Evolutionary conservation across 30 jellyfish, hydroid and myxozoan genomes (phyloP).

Genomic region (Phacellophora camtschatica): DNA sequence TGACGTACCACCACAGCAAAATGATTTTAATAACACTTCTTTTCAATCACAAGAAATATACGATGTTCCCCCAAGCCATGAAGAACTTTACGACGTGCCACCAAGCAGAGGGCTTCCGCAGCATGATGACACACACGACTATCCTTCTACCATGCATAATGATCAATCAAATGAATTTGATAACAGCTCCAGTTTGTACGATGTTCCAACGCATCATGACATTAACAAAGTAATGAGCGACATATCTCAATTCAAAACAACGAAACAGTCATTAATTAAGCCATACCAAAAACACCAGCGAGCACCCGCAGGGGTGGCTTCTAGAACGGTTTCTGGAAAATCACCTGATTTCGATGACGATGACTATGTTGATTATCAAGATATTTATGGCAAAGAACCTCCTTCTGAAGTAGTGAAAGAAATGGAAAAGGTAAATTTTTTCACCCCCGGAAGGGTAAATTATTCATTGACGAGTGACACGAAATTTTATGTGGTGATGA

Average conservation of each 20-base stretch:
- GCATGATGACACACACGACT: background rate
- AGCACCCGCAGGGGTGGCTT: background rate
- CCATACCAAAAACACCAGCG: constrained; percentile 33
- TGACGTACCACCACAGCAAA: background rate
- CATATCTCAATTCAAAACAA: constrained; percentile 23
- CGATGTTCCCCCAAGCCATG: constrained; percentile 19
- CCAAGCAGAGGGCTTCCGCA: background rate
- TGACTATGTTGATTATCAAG: constrained; percentile 94
- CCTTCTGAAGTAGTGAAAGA: constrained; percentile 77
- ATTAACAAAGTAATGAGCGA: constrained; percentile 69
- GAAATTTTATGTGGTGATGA: too few species aligned
- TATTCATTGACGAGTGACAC: too few species aligned
- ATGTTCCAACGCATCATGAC: constrained; percentile 75
- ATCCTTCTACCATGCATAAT: background rate
- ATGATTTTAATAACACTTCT: too few species aligned
- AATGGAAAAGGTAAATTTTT: constrained; percentile 69
- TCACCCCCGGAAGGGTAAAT: too few species aligned
- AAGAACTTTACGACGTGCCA: constrained; percentile 36
- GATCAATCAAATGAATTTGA: too few species aligned
- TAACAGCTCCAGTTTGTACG: constrained; percentile 45
- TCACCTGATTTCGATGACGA: constrained; percentile 44
- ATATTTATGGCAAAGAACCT: constrained; percentile 87
- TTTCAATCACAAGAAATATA: background rate
- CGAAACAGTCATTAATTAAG: constrained; percentile 35
- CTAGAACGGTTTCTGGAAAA: background rate